Percentiles rank a stretch among this genome's conserved stretches.
Evolutionary conservation across 2,888 invertebrate genomes (phyloP).

Genomic region (Habroteleia sp.): DNA sequence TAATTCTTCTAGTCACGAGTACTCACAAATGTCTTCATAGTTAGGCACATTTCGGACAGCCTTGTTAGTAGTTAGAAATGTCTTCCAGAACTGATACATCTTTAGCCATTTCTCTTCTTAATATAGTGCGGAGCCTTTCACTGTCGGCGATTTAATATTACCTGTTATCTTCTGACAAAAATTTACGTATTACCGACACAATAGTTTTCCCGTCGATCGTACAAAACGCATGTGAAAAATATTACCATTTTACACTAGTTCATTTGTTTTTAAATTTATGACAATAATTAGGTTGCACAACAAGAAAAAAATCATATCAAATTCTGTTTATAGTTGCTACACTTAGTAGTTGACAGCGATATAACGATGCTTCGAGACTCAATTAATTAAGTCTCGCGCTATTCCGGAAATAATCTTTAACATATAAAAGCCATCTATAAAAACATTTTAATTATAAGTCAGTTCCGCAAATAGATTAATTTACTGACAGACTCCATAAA

Average conservation of each 20-base stretch:
- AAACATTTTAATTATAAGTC: too few species aligned
- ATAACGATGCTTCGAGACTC: constrained; percentile 8
- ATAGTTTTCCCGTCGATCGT: constrained; percentile 35
- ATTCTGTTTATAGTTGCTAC: constrained; percentile 37
- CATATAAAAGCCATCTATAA: constrained; percentile 1
- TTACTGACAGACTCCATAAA: too few species aligned
- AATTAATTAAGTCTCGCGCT: constrained; percentile 15
- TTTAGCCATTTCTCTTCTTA: constrained; percentile 77
- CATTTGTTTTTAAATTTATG: constrained; percentile 1
- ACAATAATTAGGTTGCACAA: constrained; percentile 12
- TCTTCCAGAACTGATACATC: constrained; percentile 78
- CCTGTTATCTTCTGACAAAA: constrained; percentile 64
- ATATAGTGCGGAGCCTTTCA: constrained; percentile 80
- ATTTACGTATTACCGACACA: constrained; percentile 55
- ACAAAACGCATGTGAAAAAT: constrained; percentile 13
- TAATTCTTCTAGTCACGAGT: constrained; percentile 45
- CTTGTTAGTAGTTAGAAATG: constrained; percentile 68
- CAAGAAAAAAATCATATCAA: constrained; percentile 6
- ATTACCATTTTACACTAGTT: constrained; percentile 4
- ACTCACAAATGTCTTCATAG: constrained; percentile 75
- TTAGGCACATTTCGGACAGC: constrained; percentile 62
- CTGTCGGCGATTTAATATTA: constrained; percentile 73
- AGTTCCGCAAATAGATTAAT: too few species aligned
- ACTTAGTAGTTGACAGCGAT: constrained; percentile 12
- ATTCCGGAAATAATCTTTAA: constrained; percentile 23